phyloP scores from a whole-genome alignment of 1,140 invertebrate genomes.

The Bombus waltoni region DNA sequence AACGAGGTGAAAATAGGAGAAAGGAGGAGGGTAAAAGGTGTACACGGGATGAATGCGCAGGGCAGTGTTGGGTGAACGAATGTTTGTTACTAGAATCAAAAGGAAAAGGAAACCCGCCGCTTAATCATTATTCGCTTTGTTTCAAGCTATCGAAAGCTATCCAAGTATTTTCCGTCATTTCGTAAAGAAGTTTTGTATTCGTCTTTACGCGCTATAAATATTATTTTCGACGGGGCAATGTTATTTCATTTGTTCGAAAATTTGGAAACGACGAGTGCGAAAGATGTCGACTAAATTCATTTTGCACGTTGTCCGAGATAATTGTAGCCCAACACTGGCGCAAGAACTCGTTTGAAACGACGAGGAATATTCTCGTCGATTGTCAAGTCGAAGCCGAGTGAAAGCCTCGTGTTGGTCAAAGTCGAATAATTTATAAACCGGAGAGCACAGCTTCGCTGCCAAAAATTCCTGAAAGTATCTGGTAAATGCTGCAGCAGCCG shows the following conservation, averaged over 20 bases:
- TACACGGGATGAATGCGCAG: not conserved
- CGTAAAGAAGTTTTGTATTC: too few relatives aligned
- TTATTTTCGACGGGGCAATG: too few relatives aligned
- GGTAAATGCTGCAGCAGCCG: constrained; percentile 22
- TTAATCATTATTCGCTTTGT: not conserved
- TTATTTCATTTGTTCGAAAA: not conserved
- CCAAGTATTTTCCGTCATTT: too few relatives aligned
- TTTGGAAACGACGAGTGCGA: not conserved
- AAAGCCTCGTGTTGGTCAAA: constrained; percentile 21
- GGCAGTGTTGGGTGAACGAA: not conserved
- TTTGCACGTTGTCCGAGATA: not conserved
- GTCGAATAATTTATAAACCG: constrained; percentile 36
- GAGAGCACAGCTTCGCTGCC: constrained; percentile 27
- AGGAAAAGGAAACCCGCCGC: too few relatives aligned
- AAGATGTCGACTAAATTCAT: not conserved
- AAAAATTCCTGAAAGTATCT: constrained; percentile 45
- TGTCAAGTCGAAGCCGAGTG: not conserved
- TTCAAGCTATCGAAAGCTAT: too few relatives aligned
- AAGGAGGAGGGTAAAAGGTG: not conserved
- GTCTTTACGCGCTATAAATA: too few relatives aligned
- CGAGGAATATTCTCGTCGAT: constrained; percentile 37
- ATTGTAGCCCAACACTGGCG: not conserved
- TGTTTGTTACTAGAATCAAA: not conserved
- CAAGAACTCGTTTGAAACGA: not conserved
- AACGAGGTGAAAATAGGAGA: not conserved